Evolutionary conservation across 2,888 invertebrate genomes (phyloP).

Genomic region (Macrosoma leucophasiata): DNA sequence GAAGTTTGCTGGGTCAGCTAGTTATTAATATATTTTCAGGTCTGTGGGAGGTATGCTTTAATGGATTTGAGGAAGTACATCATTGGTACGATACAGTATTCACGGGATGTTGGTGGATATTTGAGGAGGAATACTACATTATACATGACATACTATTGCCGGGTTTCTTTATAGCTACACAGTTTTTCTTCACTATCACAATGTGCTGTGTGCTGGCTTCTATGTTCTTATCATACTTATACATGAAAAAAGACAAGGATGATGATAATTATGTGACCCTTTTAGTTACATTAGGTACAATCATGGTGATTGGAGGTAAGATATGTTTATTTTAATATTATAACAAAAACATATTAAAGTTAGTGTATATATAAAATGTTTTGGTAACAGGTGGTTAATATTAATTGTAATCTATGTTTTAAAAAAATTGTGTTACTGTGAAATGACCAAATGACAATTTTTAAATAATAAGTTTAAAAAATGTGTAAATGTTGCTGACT

Average conservation of each 20-base stretch:
- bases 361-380: neutral
- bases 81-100: slow-evolving; percentile 90
- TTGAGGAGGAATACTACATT: slow-evolving; percentile 97
- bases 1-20: slow-evolving; percentile 88
- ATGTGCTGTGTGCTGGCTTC: slow-evolving; percentile 87
- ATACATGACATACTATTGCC: slow-evolving; percentile 93
- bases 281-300: slow-evolving; percentile 83
- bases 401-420: too few relatives aligned
- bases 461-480: too few relatives aligned
- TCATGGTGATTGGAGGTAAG: slow-evolving; percentile 80
- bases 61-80: slow-evolving; percentile 89
- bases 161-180: slow-evolving; percentile 94
- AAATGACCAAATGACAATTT: too few relatives aligned
- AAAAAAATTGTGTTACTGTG: too few relatives aligned
- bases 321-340: slow-evolving; percentile 2
- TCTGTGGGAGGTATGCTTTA: slow-evolving; percentile 96
- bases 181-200: slow-evolving; percentile 93
- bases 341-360: too few relatives aligned
- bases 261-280: slow-evolving; percentile 85
- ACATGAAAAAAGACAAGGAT: slow-evolving; percentile 83
- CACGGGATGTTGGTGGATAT: slow-evolving; percentile 96
- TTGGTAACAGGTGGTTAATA: too few relatives aligned
- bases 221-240: slow-evolving; percentile 82
- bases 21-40: slow-evolving; percentile 75
- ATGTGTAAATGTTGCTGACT: too few relatives aligned